A percentile compares a stretch with the other conserved stretches of the same genome.
Conservation (phyloP, 2,797 vertebrate species). For the Nyctalus aviator region DNA sequence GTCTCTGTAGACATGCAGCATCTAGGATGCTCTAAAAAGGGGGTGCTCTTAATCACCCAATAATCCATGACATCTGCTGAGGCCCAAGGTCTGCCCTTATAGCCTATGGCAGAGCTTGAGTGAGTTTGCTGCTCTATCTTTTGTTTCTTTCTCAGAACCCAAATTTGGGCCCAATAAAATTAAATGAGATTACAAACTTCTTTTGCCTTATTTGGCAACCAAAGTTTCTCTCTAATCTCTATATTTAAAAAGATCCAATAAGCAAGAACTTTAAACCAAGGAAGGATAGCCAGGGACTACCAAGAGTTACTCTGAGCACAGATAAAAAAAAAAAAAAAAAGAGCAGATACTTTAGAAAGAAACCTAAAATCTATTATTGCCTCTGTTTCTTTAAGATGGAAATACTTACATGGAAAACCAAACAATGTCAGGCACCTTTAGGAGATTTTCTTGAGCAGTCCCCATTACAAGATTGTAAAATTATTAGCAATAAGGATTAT, state of each 20-base stretch:
- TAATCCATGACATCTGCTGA: background rate
- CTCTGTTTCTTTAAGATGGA: slow-evolving; percentile 4
- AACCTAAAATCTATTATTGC: background rate
- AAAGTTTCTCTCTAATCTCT: background rate
- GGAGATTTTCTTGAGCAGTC: slow-evolving; percentile 25
- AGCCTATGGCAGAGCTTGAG: background rate
- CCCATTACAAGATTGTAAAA: slow-evolving; percentile 36
- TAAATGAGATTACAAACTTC: slow-evolving; percentile 19
- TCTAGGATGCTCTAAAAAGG: background rate
- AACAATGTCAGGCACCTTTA: background rate
- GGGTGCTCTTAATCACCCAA: background rate
- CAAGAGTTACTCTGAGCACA: background rate
- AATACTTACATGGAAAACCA: background rate
- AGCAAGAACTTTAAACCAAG: background rate
- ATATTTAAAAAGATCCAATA: slow-evolving; percentile 4
- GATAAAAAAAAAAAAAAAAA: background rate
- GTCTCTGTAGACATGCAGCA: background rate
- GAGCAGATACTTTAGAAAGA: background rate
- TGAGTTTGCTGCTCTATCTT: background rate
- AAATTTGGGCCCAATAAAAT: background rate
- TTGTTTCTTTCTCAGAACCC: background rate
- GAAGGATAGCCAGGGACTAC: background rate
- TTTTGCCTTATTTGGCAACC: background rate
- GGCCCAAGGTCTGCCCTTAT: background rate
- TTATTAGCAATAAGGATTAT: slow-evolving; percentile 62